phyloP scores from a whole-genome alignment of 2,888 invertebrate genomes.

The Agriopis marginaria region DNA sequence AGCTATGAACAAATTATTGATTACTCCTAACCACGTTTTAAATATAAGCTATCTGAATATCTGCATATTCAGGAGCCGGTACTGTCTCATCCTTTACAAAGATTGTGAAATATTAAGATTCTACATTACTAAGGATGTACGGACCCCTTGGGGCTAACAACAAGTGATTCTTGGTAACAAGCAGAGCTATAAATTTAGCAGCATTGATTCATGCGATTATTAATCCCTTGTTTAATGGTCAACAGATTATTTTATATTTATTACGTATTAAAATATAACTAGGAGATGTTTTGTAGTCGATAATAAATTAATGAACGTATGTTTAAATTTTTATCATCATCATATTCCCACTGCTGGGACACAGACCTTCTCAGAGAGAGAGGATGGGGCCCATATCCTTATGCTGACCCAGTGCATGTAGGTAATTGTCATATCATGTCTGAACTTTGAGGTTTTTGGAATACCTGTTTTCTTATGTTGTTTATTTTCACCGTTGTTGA shows the following conservation, averaged over 20 bases:
- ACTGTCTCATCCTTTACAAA: conserved; percentile 21
- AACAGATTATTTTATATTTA: conserved; percentile 38
- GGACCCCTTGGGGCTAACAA: conserved; percentile 41
- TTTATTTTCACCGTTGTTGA: too few relatives aligned
- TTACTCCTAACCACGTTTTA: conserved; percentile 18
- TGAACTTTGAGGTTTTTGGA: too few relatives aligned
- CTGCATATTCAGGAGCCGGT: conserved; percentile 18
- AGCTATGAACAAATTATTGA: conserved; percentile 7
- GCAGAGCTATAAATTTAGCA: conserved; percentile 53
- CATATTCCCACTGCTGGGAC: too few relatives aligned
- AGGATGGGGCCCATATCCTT: too few relatives aligned
- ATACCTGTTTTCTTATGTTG: too few relatives aligned
- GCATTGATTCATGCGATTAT: conserved; percentile 58
- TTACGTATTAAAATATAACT: conserved; percentile 15
- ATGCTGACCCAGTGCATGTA: too few relatives aligned
- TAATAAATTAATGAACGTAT: conserved; percentile 9
- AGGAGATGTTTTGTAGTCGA: conserved; percentile 8
- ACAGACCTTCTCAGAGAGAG: too few relatives aligned
- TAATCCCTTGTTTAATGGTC: conserved; percentile 41
- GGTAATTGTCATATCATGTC: too few relatives aligned
- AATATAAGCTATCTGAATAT: conserved; percentile 17
- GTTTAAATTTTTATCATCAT: too few relatives aligned
- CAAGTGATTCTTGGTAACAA: conserved; percentile 52
- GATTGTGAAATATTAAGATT: conserved; percentile 42
- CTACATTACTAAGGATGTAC: conserved; percentile 27